Base-by-base conservation (phyloP, 2,797 vertebrate genomes). In the Ataeniobius toweri region DNA sequence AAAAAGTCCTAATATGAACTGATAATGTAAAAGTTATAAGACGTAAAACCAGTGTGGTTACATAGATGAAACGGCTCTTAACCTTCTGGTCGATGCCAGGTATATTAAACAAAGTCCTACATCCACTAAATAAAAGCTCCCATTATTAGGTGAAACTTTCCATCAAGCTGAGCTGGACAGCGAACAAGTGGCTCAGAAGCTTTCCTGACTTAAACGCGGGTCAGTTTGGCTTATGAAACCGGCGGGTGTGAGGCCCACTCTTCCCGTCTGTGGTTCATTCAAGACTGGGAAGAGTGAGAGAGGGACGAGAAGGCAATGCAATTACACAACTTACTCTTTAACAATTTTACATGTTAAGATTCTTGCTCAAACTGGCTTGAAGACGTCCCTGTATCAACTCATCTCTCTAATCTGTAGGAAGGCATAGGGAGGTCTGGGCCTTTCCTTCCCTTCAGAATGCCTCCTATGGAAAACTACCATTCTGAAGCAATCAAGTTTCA, bases 291-390 rank as follows among this genome's bases (percentile, higher is more conserved):
- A 86, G 81, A 88, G 78, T 65, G 0, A 18, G 71, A 41, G 73
- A 72, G 71, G 51, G 59, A 51, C 77, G 73, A 28, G 28, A 28
- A 26, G n/a, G 74, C 73, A 36, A 73, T 3, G 76, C 90, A 91
- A 93, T 94, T 93, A 92, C 93, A 93, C 92, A 95, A 94, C 93
- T 83, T 88, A 86, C 92, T 93, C 92, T 87, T 89, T 3, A 12
- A 59, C 58, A 26, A 87, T 91, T 91, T 90, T 88, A 89, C 83
- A 84, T 88, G 79, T 83, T 79, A 63, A 80, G 83, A 86, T 77
- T 92, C 88, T 90, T 73, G 82, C 84, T 92, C 75, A 89, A 90
- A 91, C 93, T 91, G 90, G 91, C 91, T 87, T 83, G 76, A 90
- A 86, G 84, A 85, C 88, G 88, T 90, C 78, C 26, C 86, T 84